Conservation (phyloP, 2,113 vertebrate genomes). For the Euleptes europaea region DNA sequence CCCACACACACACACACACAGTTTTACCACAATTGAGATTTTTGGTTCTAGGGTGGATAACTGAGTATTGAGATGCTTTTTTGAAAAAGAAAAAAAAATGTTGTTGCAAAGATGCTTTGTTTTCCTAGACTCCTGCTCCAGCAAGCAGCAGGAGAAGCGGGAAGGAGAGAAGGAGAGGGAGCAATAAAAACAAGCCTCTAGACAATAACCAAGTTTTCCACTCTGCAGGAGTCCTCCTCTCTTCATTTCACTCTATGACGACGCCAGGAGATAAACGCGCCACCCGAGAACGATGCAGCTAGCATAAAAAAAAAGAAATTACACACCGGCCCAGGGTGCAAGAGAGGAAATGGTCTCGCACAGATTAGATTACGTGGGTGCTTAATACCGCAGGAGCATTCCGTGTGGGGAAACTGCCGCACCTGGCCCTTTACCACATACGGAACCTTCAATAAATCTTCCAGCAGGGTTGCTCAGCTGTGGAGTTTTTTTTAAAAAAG, state of each 20-base stretch:
- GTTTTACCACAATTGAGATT: background rate
- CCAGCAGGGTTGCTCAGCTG: background rate
- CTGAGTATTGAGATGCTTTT: no score
- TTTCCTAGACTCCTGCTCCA: background rate
- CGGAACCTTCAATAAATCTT: background rate
- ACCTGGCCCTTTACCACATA: background rate
- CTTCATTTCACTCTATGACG: constrained; percentile 15
- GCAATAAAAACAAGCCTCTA: background rate
- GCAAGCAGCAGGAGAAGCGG: background rate
- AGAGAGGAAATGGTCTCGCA: background rate
- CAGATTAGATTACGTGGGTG: constrained; percentile 14
- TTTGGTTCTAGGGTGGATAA: no score
- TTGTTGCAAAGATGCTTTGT: no score
- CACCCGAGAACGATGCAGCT: background rate
- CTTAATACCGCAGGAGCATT: background rate
- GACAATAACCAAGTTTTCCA: constrained; percentile 31
- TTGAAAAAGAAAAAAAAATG: no score
- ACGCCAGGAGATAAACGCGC: background rate
- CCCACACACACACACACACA: background rate
- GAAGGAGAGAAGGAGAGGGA: background rate
- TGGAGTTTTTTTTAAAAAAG: background rate
- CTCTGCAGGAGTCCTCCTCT: constrained; percentile 1
- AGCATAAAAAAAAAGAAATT: constrained; percentile 3
- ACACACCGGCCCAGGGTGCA: constrained; percentile 11
- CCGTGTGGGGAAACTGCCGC: background rate